Percentiles rank a stretch among this genome's conserved stretches.
These are phyloP conservation scores for Alouatta palliata DNA, from an alignment of 2,113 vertebrate genomes.

Conservation along the genomic window DNA sequence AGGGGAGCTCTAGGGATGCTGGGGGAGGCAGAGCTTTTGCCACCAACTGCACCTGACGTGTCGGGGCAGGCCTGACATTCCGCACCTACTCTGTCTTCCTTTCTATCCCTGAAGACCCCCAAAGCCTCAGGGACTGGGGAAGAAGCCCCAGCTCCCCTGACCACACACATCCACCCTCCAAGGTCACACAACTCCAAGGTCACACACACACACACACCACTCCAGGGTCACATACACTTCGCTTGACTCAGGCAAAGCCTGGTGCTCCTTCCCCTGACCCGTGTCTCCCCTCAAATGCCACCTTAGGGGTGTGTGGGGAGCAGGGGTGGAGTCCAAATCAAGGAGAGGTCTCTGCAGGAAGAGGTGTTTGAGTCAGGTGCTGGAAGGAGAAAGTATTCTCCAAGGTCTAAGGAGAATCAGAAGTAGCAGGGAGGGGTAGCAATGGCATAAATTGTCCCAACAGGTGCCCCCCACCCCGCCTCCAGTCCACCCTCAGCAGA, in stretches of 20 bases:
- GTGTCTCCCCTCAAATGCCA: not conserved
- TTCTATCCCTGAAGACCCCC: not conserved
- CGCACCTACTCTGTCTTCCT: not conserved
- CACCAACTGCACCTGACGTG: not conserved
- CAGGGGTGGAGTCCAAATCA: not conserved
- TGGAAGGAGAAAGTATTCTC: not conserved
- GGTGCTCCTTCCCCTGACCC: not conserved
- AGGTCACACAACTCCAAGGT: too few relatives aligned
- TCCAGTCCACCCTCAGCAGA: not conserved
- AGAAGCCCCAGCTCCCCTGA: not conserved
- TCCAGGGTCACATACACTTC: not conserved
- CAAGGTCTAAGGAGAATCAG: not conserved
- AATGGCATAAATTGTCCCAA: not conserved
- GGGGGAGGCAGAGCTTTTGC: not conserved
- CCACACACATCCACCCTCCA: too few relatives aligned
- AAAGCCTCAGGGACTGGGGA: not conserved
- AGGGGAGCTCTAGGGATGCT: accelerated
- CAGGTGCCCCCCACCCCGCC: accelerated
- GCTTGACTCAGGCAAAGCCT: not conserved
- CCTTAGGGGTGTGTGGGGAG: not conserved
- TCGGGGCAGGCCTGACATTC: not conserved
- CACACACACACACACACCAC: too few relatives aligned
- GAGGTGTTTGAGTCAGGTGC: not conserved
- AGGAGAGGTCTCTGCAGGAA: not conserved
- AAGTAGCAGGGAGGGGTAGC: not conserved